Percentiles rank a stretch among this genome's conserved stretches.
These are phyloP conservation scores for Vulpes lagopus DNA, from an alignment of 2,113 vertebrate genomes.

Conservation along the genomic window DNA sequence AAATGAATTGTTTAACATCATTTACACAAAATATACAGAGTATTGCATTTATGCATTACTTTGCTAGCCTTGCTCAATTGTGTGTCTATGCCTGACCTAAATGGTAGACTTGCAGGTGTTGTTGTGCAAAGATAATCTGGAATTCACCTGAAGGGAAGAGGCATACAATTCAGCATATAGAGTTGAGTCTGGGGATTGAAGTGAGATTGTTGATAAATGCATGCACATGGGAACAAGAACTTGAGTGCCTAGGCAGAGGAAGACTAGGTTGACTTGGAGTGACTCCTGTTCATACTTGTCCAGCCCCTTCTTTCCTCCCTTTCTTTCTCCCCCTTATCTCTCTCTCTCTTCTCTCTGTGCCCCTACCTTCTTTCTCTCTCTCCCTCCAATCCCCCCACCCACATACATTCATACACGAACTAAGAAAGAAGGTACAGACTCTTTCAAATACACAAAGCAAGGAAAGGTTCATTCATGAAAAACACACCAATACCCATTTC, in stretches of 20 bases:
- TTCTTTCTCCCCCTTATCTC: neutral
- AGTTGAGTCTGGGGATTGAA: neutral
- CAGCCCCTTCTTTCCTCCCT: neutral
- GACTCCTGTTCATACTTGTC: neutral
- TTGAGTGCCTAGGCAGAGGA: neutral
- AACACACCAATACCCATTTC: neutral
- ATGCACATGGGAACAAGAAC: neutral
- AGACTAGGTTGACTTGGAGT: neutral
- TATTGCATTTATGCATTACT: neutral
- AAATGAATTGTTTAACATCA: neutral
- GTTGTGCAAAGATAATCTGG: neutral
- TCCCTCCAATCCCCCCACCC: neutral
- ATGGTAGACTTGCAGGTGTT: neutral
- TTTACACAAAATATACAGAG: neutral
- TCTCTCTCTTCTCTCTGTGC: neutral
- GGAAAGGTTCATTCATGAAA: slow-evolving; percentile 64
- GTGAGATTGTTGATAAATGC: neutral
- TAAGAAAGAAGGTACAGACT: neutral
- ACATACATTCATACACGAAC: neutral
- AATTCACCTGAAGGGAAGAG: neutral
- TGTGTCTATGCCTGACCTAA: neutral
- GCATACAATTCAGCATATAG: neutral
- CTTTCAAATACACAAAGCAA: neutral
- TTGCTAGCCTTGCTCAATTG: neutral
- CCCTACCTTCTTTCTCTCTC: too few relatives aligned